Conservation (phyloP, 2,113 vertebrate species). For the Prolemur simus region DNA sequence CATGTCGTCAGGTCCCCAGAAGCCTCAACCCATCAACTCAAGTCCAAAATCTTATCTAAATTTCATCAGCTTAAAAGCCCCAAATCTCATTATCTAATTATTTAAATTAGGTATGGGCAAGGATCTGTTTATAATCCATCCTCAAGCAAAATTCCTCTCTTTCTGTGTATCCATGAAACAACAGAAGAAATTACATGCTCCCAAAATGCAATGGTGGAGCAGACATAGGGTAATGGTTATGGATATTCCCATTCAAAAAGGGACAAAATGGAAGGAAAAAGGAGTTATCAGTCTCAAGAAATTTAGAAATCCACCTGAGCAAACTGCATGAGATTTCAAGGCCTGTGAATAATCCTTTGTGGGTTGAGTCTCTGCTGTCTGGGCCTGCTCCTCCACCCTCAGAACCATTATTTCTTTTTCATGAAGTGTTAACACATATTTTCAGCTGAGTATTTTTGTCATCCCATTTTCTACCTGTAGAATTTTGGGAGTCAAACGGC, state of each 20-base stretch:
- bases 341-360: neutral
- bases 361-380: neutral
- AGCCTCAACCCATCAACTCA: neutral
- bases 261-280: neutral
- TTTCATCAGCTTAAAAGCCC: neutral
- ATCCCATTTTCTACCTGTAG: neutral
- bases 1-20: neutral
- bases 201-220: neutral
- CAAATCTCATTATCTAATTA: neutral
- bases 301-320: neutral
- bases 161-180: neutral
- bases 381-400: neutral
- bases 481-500: neutral
- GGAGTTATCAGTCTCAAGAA: neutral
- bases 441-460: neutral
- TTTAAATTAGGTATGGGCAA: neutral
- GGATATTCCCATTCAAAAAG: neutral
- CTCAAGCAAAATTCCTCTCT: neutral
- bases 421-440: neutral
- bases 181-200: neutral
- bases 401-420: neutral
- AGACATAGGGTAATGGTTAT: neutral
- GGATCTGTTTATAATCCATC: neutral
- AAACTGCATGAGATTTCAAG: neutral
- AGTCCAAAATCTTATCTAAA: neutral